Base-by-base conservation (phyloP, 2,888 invertebrate species). In the Luffia ferchaultella region DNA sequence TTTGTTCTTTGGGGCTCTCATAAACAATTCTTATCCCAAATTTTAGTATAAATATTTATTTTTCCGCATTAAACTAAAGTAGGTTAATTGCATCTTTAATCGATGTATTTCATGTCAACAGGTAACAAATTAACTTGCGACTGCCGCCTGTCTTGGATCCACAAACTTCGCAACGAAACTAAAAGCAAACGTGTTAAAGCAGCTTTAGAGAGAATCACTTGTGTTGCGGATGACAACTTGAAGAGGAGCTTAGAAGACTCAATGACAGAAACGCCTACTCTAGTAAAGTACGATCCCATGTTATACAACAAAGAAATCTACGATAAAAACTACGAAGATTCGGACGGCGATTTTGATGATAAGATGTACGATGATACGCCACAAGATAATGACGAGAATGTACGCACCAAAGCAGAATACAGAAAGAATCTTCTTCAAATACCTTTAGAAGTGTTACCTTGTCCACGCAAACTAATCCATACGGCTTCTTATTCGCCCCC, bases 61-160 rank as follows among this genome's bases (percentile, higher is more conserved):
- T 15, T 40, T 40, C 15, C 40, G 7, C 15, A 9, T 40, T n/a
- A n/a, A n/a, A n/a, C n/a, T n/a, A n/a, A n/a, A n/a, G n/a, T n/a
- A n/a, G n/a, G n/a, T n/a, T n/a, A n/a, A n/a, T n/a, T n/a, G n/a
- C n/a, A n/a, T n/a, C n/a, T n/a, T n/a, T n/a, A n/a, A n/a, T n/a
- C n/a, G n/a, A n/a, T n/a, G n/a, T n/a, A n/a, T n/a, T n/a, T n/a
- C n/a, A 3, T 12, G 62, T 65, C 73, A 71, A 49, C 89, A 94
- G 94, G 91, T 63, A 94, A 94, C 79, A 89, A 88, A 62, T 86
- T 94, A 67, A 86, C 88, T 57, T 94, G 94, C 72, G 93, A 93
- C 76, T 93, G 93, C 68, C 90, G 92, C 17, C 84, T 94, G 49
- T 86, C 88, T 49, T 94, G 94, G 94, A 85, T 93, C 60, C 90